Base-by-base conservation (phyloP, 2,888 invertebrate genomes). In the Pyrocoelia pectoralis region DNA sequence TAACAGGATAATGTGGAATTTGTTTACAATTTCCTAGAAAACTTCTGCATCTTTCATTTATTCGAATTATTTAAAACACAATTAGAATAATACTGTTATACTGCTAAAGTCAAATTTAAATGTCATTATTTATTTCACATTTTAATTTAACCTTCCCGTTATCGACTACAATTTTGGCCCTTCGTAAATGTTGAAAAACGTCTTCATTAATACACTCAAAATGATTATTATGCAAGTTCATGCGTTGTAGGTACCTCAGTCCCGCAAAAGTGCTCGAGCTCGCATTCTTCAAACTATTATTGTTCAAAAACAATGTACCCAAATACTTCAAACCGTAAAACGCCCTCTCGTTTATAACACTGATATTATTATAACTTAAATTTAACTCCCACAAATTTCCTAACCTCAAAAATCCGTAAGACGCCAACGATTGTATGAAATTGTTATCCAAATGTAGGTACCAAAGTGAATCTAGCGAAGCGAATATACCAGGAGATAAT, bases 401-500 rank as follows among this genome's bases (percentile, higher is more conserved):
- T 3, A 63, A 10, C 2, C 28, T 55, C 1, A 55, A 29, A 51
- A 63, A 63, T 19, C 43, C 40, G 24, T 43, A 63, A 10, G 33
- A 33, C 5, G 63, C 28, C 3, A 63, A 9, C 9, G 12, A 19
- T n/a, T 38, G 2, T 12, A 63, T 24, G 41, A 14, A 12, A 15
- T 63, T 63, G 28, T 63, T 41, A 10, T 54, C 43, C 14, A 59
- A 19, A n/a, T 55, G 12, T 3, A 63, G 18, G 15, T 43, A 40
- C 58, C 58, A 58, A 6, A 63, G 41, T 0, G 40, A 40, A 1
- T 40, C 43, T 13, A 58, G 28, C 2, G 63, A 51, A 4, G 58
- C 50, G 6, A 63, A 63, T 10, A 59, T 18, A 14, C 63, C 63
- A 0, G 55, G 33, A 13, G 63, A 12, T 15, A 63, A 46, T 4